A percentile compares a stretch with the other conserved stretches of the same genome.
These are phyloP conservation scores for Microcebus jonahi DNA, from an alignment of 2,113 vertebrate species.

Conservation along the genomic window DNA sequence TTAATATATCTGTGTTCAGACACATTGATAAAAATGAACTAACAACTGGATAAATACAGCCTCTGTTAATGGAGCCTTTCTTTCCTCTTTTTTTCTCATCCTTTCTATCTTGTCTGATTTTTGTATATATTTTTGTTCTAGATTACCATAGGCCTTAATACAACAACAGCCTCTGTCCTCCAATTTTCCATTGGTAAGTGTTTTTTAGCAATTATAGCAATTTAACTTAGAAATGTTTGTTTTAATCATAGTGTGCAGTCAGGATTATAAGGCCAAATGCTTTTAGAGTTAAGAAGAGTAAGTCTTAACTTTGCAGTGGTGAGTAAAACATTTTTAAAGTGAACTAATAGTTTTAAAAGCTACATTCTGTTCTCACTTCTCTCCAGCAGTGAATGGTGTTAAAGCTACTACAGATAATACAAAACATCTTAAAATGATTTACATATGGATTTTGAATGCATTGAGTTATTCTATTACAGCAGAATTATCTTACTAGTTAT, in stretches of 20 bases:
- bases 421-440: conserved; percentile 19
- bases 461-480: not conserved
- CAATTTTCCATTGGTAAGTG: conserved; percentile 98
- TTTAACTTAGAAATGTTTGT: conserved; percentile 61
- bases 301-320: not conserved
- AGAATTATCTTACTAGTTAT: conserved; percentile 14
- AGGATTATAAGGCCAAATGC: not conserved
- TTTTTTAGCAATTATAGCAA: not conserved
- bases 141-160: conserved; percentile 94
- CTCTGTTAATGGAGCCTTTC: not conserved
- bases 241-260: conserved; percentile 3
- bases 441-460: not conserved
- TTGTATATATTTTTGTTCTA: conserved; percentile 81
- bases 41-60: not conserved
- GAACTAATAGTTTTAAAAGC: not conserved
- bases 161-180: conserved; percentile 95
- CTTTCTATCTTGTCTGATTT: conserved; percentile 26
- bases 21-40: not conserved
- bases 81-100: not conserved
- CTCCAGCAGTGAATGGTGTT: not conserved
- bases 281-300: conserved; percentile 22
- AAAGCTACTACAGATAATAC: not conserved
- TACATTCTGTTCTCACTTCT: not conserved
- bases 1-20: not conserved
- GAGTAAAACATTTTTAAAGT: conserved; percentile 30